Evolutionary conservation across 2,113 vertebrate species (phyloP), one percentile per base, ranked within the genome.

Genomic region (Urocitellus parryii): DNA sequence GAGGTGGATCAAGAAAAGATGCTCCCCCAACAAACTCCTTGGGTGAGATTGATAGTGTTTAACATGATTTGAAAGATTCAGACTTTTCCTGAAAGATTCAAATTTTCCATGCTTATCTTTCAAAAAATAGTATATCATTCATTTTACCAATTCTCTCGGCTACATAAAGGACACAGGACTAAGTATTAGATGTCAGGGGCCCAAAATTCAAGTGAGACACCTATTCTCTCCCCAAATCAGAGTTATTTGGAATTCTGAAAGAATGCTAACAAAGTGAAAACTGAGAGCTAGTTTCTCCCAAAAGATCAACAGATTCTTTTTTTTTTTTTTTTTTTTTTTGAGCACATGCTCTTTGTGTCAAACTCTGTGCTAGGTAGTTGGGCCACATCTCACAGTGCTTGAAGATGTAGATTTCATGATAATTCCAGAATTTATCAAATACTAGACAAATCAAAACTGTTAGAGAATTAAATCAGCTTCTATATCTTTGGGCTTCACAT

Each of bases 341-440:
- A 51, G 12, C 87, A 34, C 24, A 39, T 29, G 27, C 65, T 1
- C 37, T 84, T 6, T 42, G 25, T 73, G 48, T 18, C 18, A 74
- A 76, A 18, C 29, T 95, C 14, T 22, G 25, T 61, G 13, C 17
- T 45, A 63, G 72, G 65, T 34, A 34, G 8, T 51, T 56, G 39
- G 34, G 1, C 85, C 82, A 37, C 3, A 67, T 81, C 24, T 58
- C 34, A 67, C 16, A 51, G 70, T 58, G 29, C 42, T 82, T 85
- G 42, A 91, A 93, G 24, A 22, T 58, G 32, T 17, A 5, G 27
- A 45, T 81, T 32, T 67, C 17, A 51, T 85, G 72, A 73, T 10
- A 70, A 29, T 88, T 82, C 92, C 73, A 93, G 48, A 96, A 83
- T 65, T 77, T 68, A 70, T 68, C 63, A 37, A 61, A 89, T 25